Evolutionary conservation across 2,797 vertebrate species (phyloP).

Genomic region (Dromococcyx pavoninus): DNA sequence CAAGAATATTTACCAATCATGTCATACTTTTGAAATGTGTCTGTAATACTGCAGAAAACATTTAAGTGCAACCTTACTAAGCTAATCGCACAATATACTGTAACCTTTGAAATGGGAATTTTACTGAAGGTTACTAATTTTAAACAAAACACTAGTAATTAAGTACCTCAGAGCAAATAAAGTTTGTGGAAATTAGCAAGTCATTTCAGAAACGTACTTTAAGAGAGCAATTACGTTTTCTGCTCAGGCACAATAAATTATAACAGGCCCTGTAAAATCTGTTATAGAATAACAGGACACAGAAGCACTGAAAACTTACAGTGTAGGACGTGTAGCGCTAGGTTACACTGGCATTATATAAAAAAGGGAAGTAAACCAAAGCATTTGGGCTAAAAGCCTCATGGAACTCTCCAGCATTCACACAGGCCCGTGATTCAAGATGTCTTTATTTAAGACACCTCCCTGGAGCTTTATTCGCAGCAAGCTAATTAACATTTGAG

Average conservation of each 20-base stretch:
- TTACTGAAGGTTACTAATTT: conserved; percentile 17
- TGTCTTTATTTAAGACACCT: conserved; percentile 65
- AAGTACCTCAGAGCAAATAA: conserved; percentile 42
- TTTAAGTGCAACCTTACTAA: not conserved
- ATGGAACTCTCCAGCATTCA: conserved; percentile 52
- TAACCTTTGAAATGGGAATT: not conserved
- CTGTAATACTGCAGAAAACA: not conserved
- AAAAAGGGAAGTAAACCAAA: conserved; percentile 58
- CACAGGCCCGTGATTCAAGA: conserved; percentile 51
- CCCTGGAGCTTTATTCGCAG: conserved; percentile 50
- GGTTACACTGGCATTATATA: not conserved
- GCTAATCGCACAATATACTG: not conserved
- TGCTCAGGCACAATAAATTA: conserved; percentile 62
- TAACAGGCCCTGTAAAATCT: conserved; percentile 51
- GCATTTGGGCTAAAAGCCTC: conserved; percentile 38
- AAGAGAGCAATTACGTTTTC: conserved; percentile 64
- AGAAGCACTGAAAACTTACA: conserved; percentile 8
- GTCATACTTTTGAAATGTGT: not conserved
- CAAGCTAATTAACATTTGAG: conserved; percentile 74
- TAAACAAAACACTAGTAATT: conserved; percentile 9
- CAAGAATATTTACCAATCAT: not conserved
- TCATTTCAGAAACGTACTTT: conserved; percentile 49
- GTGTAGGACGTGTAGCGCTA: not conserved
- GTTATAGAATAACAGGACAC: conserved; percentile 5
- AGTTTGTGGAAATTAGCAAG: conserved; percentile 51